These are phyloP conservation scores for Platycheirus albimanus DNA, from an alignment of 2,888 invertebrate genomes.

Conservation along the genomic window DNA sequence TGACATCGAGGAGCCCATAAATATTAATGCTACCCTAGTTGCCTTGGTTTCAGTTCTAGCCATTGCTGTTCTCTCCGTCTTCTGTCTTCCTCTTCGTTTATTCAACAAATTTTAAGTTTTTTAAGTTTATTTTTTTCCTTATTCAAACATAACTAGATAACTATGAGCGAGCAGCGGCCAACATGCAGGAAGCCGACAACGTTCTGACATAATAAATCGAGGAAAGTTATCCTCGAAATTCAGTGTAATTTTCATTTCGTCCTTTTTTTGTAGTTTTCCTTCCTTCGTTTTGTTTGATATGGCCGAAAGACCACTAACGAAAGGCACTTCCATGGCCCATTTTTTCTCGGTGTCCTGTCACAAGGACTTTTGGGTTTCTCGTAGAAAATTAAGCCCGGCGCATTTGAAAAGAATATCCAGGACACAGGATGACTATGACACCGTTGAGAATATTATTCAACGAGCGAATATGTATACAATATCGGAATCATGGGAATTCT, in stretches of 20 bases:
- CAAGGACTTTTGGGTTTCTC: constrained; percentile 45
- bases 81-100: constrained; percentile 32
- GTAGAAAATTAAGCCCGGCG: constrained; percentile 22
- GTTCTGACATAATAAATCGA: constrained; percentile 66
- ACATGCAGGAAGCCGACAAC: constrained; percentile 40
- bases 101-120: constrained; percentile 29
- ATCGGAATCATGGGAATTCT: constrained; percentile 57
- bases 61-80: constrained; percentile 14
- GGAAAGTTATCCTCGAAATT: constrained; percentile 64
- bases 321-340: constrained; percentile 60
- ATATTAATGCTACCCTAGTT: constrained; percentile 60
- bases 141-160: background rate
- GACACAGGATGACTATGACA: constrained; percentile 62
- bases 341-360: constrained; percentile 14
- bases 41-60: constrained; percentile 43
- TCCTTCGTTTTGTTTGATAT: constrained; percentile 19
- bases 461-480: constrained; percentile 32
- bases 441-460: constrained; percentile 60
- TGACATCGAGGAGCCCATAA: constrained; percentile 66
- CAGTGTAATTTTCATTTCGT: constrained; percentile 60
- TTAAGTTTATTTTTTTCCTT: too few species aligned
- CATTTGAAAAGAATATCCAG: constrained; percentile 39
- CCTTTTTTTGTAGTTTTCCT: constrained; percentile 18
- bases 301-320: constrained; percentile 57
- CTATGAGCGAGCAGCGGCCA: constrained; percentile 1